Conservation (phyloP, 2,797 vertebrate genomes). For the Xenentodon cancila region DNA sequence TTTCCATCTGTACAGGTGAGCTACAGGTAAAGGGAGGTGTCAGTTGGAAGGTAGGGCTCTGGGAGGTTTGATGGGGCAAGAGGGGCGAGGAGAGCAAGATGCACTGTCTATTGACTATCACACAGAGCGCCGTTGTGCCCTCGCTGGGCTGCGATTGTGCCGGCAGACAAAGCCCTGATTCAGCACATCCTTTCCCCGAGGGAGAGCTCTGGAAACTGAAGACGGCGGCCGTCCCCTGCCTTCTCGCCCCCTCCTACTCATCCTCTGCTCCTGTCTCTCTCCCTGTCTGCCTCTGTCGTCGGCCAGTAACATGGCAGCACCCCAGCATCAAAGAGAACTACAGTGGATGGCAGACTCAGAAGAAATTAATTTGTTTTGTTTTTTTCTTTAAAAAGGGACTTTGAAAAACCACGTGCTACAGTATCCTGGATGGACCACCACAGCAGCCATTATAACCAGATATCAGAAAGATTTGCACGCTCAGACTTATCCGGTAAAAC, state of each 20-base stretch:
- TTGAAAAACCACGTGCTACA: constrained; percentile 66
- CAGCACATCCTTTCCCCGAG: constrained; percentile 84
- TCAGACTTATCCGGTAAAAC: constrained; percentile 66
- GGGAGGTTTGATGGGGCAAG: constrained; percentile 52
- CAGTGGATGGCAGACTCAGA: constrained; percentile 78
- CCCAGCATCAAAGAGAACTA: constrained; percentile 79
- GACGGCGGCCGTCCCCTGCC: constrained; percentile 72
- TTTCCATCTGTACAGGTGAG: constrained; percentile 58
- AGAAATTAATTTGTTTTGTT: constrained; percentile 47
- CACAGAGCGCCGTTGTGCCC: constrained; percentile 87
- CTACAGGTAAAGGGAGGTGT: constrained; percentile 65
- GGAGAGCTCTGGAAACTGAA: constrained; percentile 83
- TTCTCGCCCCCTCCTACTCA: constrained; percentile 36
- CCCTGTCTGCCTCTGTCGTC: constrained; percentile 48
- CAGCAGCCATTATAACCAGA: constrained; percentile 25
- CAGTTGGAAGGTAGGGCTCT: constrained; percentile 32
- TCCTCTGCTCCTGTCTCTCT: constrained; percentile 67
- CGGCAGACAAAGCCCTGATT: constrained; percentile 86
- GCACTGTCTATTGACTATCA: constrained; percentile 78
- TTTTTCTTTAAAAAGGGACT: constrained; percentile 64
- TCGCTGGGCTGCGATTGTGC: constrained; percentile 80
- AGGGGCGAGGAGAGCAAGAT: constrained; percentile 68
- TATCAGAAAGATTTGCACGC: constrained; percentile 42
- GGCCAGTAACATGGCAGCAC: constrained; percentile 72
- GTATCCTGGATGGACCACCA: constrained; percentile 54